Percentiles rank a stretch among this genome's conserved stretches.
phyloP scores from a whole-genome alignment of 2,888 invertebrate genomes.

The Elegia similella region DNA sequence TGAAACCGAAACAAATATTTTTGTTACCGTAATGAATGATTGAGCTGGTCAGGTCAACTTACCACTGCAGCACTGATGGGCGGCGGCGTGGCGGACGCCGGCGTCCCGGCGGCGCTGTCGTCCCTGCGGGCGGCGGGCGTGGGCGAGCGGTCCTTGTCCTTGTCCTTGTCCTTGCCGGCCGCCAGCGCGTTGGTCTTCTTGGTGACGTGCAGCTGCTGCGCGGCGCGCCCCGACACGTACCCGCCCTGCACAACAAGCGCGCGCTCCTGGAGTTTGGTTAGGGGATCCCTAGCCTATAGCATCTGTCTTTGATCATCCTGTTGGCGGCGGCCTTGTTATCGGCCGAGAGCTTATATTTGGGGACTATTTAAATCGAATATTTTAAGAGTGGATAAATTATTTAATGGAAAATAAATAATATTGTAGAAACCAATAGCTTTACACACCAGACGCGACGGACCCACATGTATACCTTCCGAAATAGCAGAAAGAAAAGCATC shows the following conservation, averaged over 20 bases:
- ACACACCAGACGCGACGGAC: too few species aligned
- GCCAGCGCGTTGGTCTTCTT: slow-evolving; percentile 91
- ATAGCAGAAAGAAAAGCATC: too few species aligned
- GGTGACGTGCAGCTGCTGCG: slow-evolving; percentile 84
- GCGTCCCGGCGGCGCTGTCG: slow-evolving; percentile 45
- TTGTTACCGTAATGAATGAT: too few species aligned
- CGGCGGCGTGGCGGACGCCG: slow-evolving; percentile 56
- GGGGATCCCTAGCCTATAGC: slow-evolving; percentile 76
- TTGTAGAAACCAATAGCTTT: too few species aligned
- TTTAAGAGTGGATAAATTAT: too few species aligned
- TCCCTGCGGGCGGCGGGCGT: slow-evolving; percentile 38
- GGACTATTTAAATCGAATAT: too few species aligned
- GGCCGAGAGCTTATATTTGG: neutral
- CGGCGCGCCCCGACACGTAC: slow-evolving; percentile 83
- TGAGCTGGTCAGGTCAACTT: slow-evolving; percentile 35
- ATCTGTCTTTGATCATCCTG: slow-evolving; percentile 59
- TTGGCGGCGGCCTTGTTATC: slow-evolving; percentile 41
- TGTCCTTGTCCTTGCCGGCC: slow-evolving; percentile 83
- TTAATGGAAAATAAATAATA: too few species aligned
- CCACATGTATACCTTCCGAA: too few species aligned
- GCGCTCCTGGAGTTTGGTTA: slow-evolving; percentile 84
- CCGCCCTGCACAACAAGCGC: slow-evolving; percentile 86
- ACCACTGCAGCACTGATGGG: slow-evolving; percentile 57
- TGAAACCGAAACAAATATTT: too few species aligned
- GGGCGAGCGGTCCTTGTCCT: slow-evolving; percentile 75